A percentile compares a stretch with the other conserved stretches of the same genome.
Evolutionary conservation across 2,797 vertebrate species (phyloP).

Genomic region (Clamator glandarius): DNA sequence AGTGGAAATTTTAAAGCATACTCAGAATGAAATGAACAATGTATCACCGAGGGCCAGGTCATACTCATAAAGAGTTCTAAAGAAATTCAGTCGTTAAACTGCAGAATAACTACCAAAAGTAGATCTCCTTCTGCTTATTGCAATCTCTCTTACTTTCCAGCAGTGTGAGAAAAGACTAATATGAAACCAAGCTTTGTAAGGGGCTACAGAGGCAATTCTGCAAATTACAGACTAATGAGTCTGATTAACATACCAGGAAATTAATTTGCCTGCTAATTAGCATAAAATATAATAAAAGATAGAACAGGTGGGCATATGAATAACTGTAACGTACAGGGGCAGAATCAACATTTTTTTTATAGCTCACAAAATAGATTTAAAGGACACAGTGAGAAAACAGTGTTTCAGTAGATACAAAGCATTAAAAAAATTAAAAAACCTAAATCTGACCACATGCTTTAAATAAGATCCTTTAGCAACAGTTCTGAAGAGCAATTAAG

Average conservation of each 20-base stretch:
- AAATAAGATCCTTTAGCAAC: background rate
- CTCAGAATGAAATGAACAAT: background rate
- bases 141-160: conserved; percentile 41
- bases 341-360: conserved; percentile 9
- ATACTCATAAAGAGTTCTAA: background rate
- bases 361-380: background rate
- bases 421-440: background rate
- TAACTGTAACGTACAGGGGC: background rate
- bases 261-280: conserved; percentile 51
- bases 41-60: background rate
- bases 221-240: conserved; percentile 48
- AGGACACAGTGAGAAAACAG: background rate
- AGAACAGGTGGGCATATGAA: conserved; percentile 27
- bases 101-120: background rate
- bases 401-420: background rate
- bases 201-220: conserved; percentile 4
- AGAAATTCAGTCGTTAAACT: background rate
- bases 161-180: conserved; percentile 32
- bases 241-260: conserved; percentile 55
- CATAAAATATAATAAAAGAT: conserved; percentile 59
- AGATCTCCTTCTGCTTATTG: background rate
- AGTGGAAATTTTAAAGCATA: background rate
- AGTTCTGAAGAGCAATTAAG: background rate
- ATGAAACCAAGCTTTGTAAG: conserved; percentile 27
- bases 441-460: background rate